Evolutionary conservation across 2,113 vertebrate genomes (phyloP), one percentile per base, ranked within the genome.

Genomic region (Myrmecobius fasciatus): DNA sequence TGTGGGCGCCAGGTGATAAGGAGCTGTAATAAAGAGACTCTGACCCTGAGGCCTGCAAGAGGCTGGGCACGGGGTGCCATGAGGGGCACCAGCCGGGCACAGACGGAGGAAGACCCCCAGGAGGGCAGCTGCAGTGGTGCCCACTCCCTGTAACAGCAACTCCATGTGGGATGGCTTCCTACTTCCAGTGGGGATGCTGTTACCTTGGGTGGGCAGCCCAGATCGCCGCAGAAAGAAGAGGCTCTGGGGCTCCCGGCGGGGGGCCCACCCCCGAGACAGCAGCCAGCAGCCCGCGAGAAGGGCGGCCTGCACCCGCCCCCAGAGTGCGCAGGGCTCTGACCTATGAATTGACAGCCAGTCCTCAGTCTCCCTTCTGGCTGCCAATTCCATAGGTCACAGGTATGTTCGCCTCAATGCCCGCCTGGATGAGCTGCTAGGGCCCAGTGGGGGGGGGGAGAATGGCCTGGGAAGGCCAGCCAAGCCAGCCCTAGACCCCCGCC

Each of bases 281-380:
- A 0, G 26, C 53, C 0, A 1, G 53, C 10, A 8, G 24, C 88
- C 92, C 1, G 91, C 49, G 24, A 31, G 31, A 4, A 67, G 1
- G 31, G 31, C 36, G 31, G 24, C 0, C 94, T 51, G 49, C 49
- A 51, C 9, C 49, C 49, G 8, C 88, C 94, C 0, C 8, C 53
- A 36, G 95, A 98, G 98, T 98, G 98, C 96, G 98, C 97, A 98
- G 95, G 97, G 96, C 98, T 98, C 98, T 98, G 98, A 98, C 98
- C 98, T 98, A 98, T 98, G 98, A 98, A 97, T 98, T 98, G 98
- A 98, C 98, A 98, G 98, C 98, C 98, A 98, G 98, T 98, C 88
- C 91, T 53, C 94, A 0, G 0, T n/a, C 49, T 91, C 12, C 52
- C 88, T 96, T 97, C 98, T 98, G 98, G 98, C 98, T 98, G 98